These are phyloP conservation scores for Chloroclysta siterata DNA, from an alignment of 2,888 invertebrate genomes.

Conservation along the genomic window DNA sequence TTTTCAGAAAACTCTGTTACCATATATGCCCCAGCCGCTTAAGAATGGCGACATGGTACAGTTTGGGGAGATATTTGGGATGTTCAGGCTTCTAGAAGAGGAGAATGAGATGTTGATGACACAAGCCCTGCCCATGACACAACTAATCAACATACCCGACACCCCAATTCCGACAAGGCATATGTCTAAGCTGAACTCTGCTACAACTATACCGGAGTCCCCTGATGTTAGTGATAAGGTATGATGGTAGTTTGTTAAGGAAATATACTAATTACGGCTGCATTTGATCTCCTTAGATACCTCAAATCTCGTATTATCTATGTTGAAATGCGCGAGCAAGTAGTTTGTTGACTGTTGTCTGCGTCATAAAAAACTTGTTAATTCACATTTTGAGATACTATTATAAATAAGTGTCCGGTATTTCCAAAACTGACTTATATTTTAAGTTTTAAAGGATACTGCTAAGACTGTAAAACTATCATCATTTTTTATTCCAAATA, in stretches of 20 bases:
- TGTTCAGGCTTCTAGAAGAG: slow-evolving; percentile 69
- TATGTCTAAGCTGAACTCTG: slow-evolving; percentile 54
- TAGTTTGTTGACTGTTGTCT: too few species aligned
- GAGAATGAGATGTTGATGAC: slow-evolving; percentile 72
- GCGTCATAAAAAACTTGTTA: too few species aligned
- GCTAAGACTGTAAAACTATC: too few species aligned
- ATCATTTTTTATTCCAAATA: too few species aligned
- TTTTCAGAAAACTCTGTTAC: slow-evolving; percentile 64
- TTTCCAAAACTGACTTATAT: too few species aligned
- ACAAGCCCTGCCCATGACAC: slow-evolving; percentile 76
- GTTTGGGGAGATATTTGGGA: slow-evolving; percentile 74
- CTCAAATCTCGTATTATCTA: too few species aligned
- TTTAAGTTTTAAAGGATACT: too few species aligned
- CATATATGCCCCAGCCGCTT: slow-evolving; percentile 70
- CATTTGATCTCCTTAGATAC: too few species aligned
- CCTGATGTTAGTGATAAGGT: slow-evolving; percentile 77
- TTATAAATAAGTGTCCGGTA: too few species aligned
- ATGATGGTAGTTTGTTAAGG: slow-evolving; percentile 9
- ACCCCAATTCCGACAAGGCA: slow-evolving; percentile 59
- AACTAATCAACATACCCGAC: slow-evolving; percentile 70
- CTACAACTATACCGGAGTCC: slow-evolving; percentile 70
- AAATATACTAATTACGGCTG: too few species aligned
- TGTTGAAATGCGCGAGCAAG: too few species aligned
- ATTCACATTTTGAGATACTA: too few species aligned
- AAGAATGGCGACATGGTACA: slow-evolving; percentile 72